Evolutionary conservation across 2,888 invertebrate species (phyloP), one percentile per base, ranked within the genome.

Genomic region (Diploptera punctata): DNA sequence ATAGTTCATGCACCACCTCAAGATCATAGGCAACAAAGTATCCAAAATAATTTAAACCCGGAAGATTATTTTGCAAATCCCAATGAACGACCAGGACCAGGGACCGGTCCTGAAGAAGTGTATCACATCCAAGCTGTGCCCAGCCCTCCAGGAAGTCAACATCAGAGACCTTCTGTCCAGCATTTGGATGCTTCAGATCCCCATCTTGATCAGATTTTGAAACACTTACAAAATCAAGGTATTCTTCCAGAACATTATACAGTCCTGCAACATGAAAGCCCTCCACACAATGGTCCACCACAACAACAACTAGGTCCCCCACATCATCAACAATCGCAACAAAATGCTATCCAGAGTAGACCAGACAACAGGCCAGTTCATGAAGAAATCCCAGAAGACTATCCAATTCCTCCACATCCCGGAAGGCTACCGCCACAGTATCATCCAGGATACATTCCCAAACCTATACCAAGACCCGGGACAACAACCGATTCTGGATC

Each of bases 221-320:
- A 81, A 1, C 83, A 83, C 71, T 80, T 83, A 44, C 79, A 79
- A 19, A 80, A 82, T 69, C 82, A 83, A 73, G 82, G 83, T 75
- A 76, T 81, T 7, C 47, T 75, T 21, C 74, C 72, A 29, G 62
- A 69, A 19, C 67, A 71, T 43, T 74, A 68, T 47, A 71, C 71
- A 1, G 54, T 68, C 13, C 47, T 57, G n/a, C 70, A 73, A 21
- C 65, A 65, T 19, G 44, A 43, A n/a, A 47, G 72, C n/a, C 29
- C 68, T 10, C 72, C 72, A 43, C 54, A 74, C 68, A 43, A 72
- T 2, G 62, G 57, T 67, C 68, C 47, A 47, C 67, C 73, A 38
- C 75, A 72, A 38, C 72, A 72, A 67, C 71, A 72, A 21, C n/a
- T n/a, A n/a, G n/a, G n/a, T n/a, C n/a, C n/a, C n/a, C 68, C 47